These are phyloP conservation scores for Rostratula benghalensis DNA, from an alignment of 2,113 vertebrate genomes.

Conservation along the genomic window DNA sequence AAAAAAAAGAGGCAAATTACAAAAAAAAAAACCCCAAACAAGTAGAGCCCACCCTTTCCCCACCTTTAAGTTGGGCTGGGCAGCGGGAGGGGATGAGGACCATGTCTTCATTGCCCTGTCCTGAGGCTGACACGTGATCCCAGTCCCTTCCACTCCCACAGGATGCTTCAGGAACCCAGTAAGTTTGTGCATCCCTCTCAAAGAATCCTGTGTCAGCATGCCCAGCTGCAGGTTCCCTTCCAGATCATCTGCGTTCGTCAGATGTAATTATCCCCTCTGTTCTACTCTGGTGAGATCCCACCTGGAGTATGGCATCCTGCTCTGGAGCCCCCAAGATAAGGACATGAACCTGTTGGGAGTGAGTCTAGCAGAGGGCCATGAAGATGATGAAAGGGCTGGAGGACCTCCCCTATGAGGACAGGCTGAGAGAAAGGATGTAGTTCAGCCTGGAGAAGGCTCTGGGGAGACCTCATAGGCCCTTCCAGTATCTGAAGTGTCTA, in stretches of 20 bases:
- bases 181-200: not conserved
- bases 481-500: not conserved
- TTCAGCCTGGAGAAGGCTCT: not conserved
- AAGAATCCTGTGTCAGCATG: not conserved
- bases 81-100: not conserved
- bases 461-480: not conserved
- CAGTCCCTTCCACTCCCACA: no score
- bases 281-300: not conserved
- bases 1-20: rapidly evolving
- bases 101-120: no score
- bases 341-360: not conserved
- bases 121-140: not conserved
- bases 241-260: not conserved
- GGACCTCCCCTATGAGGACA: not conserved
- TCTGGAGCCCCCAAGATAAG: not conserved
- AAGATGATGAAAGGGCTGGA: not conserved
- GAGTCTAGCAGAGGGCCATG: not conserved
- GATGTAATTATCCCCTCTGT: not conserved
- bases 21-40: rapidly evolving
- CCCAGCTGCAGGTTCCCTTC: not conserved
- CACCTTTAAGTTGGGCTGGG: rapidly evolving
- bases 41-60: rapidly evolving
- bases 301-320: not conserved
- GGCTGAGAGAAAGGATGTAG: not conserved
- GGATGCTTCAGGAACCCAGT: rapidly evolving